These are phyloP conservation scores for Pachydiplax longipennis DNA, from an alignment of 2,888 invertebrate genomes.

Conservation along the genomic window DNA sequence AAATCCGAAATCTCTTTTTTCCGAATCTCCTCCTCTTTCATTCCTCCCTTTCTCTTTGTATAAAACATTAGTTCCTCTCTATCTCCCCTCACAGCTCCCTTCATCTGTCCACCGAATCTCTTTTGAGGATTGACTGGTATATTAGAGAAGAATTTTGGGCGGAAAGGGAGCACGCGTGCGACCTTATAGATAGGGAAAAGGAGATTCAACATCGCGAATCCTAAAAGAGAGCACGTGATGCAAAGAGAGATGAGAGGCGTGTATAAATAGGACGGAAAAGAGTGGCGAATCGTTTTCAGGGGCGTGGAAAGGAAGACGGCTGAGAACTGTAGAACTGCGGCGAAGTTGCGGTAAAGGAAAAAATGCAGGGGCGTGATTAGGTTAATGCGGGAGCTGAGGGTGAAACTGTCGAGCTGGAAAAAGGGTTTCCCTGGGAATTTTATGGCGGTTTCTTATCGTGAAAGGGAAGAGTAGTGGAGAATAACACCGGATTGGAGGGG, in stretches of 20 bases:
- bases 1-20: not conserved
- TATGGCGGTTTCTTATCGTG: not conserved
- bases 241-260: not conserved
- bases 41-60: not conserved
- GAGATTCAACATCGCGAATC: not conserved
- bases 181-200: not conserved
- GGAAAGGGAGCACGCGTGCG: not conserved
- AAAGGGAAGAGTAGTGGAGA: not conserved
- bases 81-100: not conserved
- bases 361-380: not conserved
- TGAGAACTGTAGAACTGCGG: not conserved
- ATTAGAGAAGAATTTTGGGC: not conserved
- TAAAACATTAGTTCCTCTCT: not conserved
- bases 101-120: not conserved
- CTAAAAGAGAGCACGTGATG: not conserved
- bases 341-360: not conserved
- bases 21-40: not conserved
- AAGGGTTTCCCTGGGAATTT: too few relatives aligned
- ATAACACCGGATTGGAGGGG: not conserved
- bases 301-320: not conserved
- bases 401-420: too few relatives aligned
- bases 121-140: not conserved
- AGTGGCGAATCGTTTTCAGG: not conserved
- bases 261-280: not conserved
- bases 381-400: too few relatives aligned